phyloP scores from a whole-genome alignment of 1,140 invertebrate species.

The Papilio glaucus region DNA sequence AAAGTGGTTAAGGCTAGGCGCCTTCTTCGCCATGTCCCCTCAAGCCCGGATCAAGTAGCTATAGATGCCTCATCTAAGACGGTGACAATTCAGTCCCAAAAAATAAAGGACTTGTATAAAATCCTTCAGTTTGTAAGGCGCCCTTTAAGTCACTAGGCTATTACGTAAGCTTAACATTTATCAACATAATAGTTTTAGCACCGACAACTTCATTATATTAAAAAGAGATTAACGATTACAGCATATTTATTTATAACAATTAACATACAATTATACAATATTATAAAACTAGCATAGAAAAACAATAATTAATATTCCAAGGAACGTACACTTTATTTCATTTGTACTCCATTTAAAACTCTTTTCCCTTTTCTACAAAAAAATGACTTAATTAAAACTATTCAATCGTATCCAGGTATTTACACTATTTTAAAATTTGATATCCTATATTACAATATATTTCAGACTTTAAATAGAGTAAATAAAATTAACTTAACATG shows the following conservation, averaged over 20 bases:
- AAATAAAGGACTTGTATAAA: too few species aligned
- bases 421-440: slow-evolving; percentile 18
- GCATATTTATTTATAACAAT: slow-evolving; percentile 3
- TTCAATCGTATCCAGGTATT: slow-evolving; percentile 13
- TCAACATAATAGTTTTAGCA: too few species aligned
- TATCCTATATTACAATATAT: slow-evolving; percentile 6
- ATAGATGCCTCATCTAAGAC: too few species aligned
- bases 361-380: background rate
- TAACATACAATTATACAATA: background rate
- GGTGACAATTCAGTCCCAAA: too few species aligned
- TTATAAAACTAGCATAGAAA: slow-evolving; percentile 3
- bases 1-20: too few species aligned
- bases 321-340: slow-evolving; percentile 6
- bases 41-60: too few species aligned
- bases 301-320: background rate
- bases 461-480: slow-evolving; percentile 32
- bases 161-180: too few species aligned
- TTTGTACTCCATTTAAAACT: slow-evolving; percentile 31
- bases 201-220: background rate
- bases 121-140: too few species aligned
- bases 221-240: background rate
- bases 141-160: too few species aligned
- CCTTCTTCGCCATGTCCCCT: too few species aligned
- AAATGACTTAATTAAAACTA: slow-evolving; percentile 4
- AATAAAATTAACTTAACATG: background rate